Percentiles rank a stretch among this genome's conserved stretches.
These are phyloP conservation scores for Sebastes diaconus DNA, from an alignment of 2,797 vertebrate species.

Conservation along the genomic window DNA sequence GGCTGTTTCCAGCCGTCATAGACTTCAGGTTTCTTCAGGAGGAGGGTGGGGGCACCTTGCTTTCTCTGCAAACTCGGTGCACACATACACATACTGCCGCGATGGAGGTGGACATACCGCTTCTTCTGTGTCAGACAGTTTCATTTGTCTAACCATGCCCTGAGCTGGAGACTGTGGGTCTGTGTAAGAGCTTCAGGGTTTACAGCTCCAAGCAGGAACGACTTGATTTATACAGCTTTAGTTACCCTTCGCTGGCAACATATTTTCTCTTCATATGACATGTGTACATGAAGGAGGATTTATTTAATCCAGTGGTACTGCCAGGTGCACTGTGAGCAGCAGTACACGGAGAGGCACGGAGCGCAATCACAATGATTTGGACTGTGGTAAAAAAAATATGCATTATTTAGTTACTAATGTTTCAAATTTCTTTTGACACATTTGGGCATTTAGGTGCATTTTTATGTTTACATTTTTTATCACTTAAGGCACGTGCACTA, in stretches of 20 bases:
- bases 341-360: neutral
- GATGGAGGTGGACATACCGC: neutral
- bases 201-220: neutral
- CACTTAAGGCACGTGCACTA: neutral
- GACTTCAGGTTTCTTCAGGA: slow-evolving; percentile 29
- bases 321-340: slow-evolving; percentile 6
- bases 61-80: neutral
- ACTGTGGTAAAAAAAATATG: neutral
- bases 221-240: slow-evolving; percentile 20
- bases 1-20: slow-evolving; percentile 31
- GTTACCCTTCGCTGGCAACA: neutral
- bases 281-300: slow-evolving; percentile 42
- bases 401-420: neutral
- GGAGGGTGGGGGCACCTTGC: neutral
- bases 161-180: neutral
- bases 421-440: neutral
- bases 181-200: slow-evolving; percentile 25
- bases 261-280: slow-evolving; percentile 34
- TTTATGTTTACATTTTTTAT: neutral
- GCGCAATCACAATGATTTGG: neutral
- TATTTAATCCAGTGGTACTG: slow-evolving; percentile 49
- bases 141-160: slow-evolving; percentile 13
- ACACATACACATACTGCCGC: neutral
- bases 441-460: neutral
- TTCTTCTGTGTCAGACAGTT: slow-evolving; percentile 18